Conservation (phyloP, 2,797 vertebrate species). For the Cygnus olor region DNA sequence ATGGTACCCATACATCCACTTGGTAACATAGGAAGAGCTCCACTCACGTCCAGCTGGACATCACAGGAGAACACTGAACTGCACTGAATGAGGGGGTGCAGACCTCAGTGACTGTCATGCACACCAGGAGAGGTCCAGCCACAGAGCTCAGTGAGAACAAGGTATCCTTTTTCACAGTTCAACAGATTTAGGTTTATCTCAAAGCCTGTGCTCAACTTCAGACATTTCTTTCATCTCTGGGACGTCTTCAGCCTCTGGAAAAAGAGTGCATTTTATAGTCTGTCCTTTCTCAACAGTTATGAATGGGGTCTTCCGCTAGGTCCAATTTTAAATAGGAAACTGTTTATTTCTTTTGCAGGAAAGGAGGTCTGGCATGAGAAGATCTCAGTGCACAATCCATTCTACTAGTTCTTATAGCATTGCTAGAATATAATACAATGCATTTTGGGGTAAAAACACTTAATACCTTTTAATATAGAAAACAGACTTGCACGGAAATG, state of each 20-base stretch:
- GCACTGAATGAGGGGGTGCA: neutral
- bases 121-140: neutral
- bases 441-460: neutral
- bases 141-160: neutral
- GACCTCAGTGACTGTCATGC: rapidly evolving
- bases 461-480: neutral
- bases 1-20: rapidly evolving
- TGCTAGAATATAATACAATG: neutral
- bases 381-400: neutral
- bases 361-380: neutral
- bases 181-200: neutral
- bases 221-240: neutral
- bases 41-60: neutral
- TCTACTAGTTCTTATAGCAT: neutral
- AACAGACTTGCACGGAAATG: neutral
- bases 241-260: neutral
- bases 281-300: neutral
- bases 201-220: neutral
- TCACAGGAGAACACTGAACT: neutral
- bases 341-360: neutral
- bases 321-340: neutral
- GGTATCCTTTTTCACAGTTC: neutral
- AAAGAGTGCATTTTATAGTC: neutral
- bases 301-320: neutral
- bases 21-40: neutral